Evolutionary conservation across 2,797 vertebrate genomes (phyloP), one percentile per base, ranked within the genome.

Genomic region (Enteromius mattozi): DNA sequence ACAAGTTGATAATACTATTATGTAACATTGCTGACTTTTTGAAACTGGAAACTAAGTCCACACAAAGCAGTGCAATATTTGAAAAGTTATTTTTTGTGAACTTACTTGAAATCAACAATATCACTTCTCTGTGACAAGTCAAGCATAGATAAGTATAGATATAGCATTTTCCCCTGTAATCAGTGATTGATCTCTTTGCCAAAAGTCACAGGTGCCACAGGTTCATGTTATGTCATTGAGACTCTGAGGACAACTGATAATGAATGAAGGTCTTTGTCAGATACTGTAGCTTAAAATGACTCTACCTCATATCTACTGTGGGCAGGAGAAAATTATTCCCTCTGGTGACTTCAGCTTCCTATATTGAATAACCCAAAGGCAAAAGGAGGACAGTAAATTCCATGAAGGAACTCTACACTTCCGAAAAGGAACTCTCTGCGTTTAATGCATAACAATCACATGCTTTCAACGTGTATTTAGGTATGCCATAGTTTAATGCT

Each of bases 261-360:
- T 77, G 47, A 77, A 83, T 69, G 63, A 56, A 56, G 63, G 35
- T 83, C 82, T 83, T 83, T 83, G 81, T 83, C 63, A 56, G 72
- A 51, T 19, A 56, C 12, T 54, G 30, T 24, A 30, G 33, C 14
- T 54, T 75, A 82, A 72, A 45, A 74, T 63, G 19, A 74, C 37
- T 30, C 8, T n/a, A 21, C 66, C 9, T 13, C 14, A 27, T 35
- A 51, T 40, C 35, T n/a, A 8, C 30, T 83, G 14, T 82, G 30
- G 40, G 74, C 47, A 40, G 21, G 47, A 3, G 19, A 9, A 65
- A 72, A 72, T 61, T 1, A 66, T 78, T 78, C 68, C 47, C 72
- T 83, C 63, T 33, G n/a, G 47, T 56, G 35, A 77, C 14, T 83
- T 56, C 30, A 54, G 72, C 74, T 76, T 83, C 17, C 81, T 78